Evolutionary conservation across 1,140 invertebrate genomes (phyloP).

Genomic region (Sinonovacula constricta): DNA sequence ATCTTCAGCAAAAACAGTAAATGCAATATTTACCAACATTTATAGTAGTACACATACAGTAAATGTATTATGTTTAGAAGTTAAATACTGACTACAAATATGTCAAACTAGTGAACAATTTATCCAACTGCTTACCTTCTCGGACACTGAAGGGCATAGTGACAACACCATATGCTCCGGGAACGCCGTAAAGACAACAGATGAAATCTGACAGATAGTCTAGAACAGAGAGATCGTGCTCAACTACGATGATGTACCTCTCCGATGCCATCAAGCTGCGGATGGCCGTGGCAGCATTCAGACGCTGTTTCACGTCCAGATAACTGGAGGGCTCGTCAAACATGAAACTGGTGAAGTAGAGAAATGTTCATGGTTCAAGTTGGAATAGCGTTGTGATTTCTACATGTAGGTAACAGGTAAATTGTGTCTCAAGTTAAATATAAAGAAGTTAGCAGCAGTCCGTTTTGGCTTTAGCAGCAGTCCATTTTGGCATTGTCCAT

Average conservation of each 20-base stretch:
- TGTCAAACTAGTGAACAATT: not conserved
- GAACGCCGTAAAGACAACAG: conserved; percentile 98
- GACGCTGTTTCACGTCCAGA: conserved; percentile 98
- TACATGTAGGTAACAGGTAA: too few species aligned
- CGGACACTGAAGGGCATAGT: conserved; percentile 99
- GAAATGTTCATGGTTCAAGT: too few species aligned
- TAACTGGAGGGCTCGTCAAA: conserved; percentile 99
- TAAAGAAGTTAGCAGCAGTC: too few species aligned
- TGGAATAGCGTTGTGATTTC: too few species aligned
- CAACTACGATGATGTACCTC: conserved; percentile 99
- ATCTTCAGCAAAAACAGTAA: too few species aligned
- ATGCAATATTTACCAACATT: too few species aligned
- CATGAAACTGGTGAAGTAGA: conserved; percentile 95
- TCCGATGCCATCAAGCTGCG: conserved; percentile 92
- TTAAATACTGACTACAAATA: too few species aligned
- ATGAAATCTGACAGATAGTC: conserved; percentile 99
- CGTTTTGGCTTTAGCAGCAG: too few species aligned
- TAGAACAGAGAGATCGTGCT: conserved; percentile 99
- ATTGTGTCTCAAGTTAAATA: too few species aligned
- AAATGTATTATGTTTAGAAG: too few species aligned
- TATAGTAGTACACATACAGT: too few species aligned
- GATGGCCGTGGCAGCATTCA: conserved; percentile 97
- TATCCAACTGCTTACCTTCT: conserved; percentile 85
- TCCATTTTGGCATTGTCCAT: too few species aligned
- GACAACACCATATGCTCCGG: conserved; percentile 99